Evolutionary conservation across 2,797 vertebrate species (phyloP), one percentile per base, ranked within the genome.

Genomic region (Enteromius anoplus): DNA sequence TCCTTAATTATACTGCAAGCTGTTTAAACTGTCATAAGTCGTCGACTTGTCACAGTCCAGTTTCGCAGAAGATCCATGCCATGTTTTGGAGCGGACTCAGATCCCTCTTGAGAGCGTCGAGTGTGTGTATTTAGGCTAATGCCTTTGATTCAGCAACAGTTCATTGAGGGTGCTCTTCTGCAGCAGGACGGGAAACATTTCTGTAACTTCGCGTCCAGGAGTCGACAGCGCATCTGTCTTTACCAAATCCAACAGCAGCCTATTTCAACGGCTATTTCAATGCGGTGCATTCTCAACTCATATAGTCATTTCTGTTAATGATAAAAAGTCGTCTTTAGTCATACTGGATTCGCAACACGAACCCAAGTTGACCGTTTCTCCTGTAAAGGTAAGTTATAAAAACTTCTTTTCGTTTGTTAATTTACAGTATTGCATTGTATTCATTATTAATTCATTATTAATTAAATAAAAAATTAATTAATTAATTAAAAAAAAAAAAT

Each of bases 101-200:
- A 8, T 21, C 60, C 51, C 58, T 85, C 81, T 79, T 77, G 83
- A 86, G 79, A 77, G 86, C 68, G 75, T 82, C 42, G 83, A 85
- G 84, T 66, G 85, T 82, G 88, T 81, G 82, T 89, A 86, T 87
- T 88, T 80, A 88, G 81, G 83, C 80, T 78, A 88, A 81, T 85
- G 87, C 84, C 81, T 89, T 88, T 86, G 89, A 89, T 90, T 89
- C 89, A 88, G 90, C 84, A 19, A 86, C 45, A 84, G 79, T 77
- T 85, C 49, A 86, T 84, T 70, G 87, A 85, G 84, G 75, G 75
- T 85, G 72, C 70, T 62, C 75, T 75, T 47, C 21, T 69, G 15
- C 45, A 58, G 64, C 49, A 69, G 89, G 87, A 70, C 76, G 86
- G 77, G 71, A 76, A 34, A 71, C 65, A 71, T 49, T 78, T 71